Evolutionary conservation across 1,140 invertebrate genomes (phyloP), one percentile per base, ranked within the genome.

Genomic region (Papilio polyxenes): DNA sequence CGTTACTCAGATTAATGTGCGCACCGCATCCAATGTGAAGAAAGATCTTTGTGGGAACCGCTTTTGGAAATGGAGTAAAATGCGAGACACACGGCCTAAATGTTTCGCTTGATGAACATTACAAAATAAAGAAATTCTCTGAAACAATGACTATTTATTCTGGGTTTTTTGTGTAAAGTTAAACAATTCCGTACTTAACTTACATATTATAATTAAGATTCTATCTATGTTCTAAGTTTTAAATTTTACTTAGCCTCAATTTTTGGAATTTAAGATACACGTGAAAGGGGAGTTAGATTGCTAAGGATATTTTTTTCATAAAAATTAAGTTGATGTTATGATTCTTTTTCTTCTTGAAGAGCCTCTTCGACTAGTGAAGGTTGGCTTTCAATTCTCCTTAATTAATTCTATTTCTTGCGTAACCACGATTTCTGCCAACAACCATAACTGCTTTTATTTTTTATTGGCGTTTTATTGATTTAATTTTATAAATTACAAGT

Each of bases 21-120:
- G 86, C 90, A 87, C 90, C 89, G 85, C 86, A 87, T 88, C 89
- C 88, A 88, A 92, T 89, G 90, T 90, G 90, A 89, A 90, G 89
- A 91, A 88, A 92, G 90, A 92, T 91, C 87, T 87, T 92, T 91
- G 90, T 92, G 91, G 89, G 91, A 92, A 92, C 88, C 86, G 85
- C 85, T 86, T 90, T 91, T 88, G 83, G 86, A 86, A 86, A 84
- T 89, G 82, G 88, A 89, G 87, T 89, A 80, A 87, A 84, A 81
- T 86, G 74, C 75, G 83, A 20, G 75, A 88, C 78, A 86, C 72
- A 82, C 59, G 13, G 72, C 20, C 37, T 3, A 53, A 51, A 65
- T 77, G 77, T 81, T 74, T 78, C 65, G 53, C 62, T 31, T 69
- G 17, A 65, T 65, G 23, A 69, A 37, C 10, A 37, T 37, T 5